phyloP scores from a whole-genome alignment of 2,797 vertebrate species.

The Macrochelys suwanniensis region DNA sequence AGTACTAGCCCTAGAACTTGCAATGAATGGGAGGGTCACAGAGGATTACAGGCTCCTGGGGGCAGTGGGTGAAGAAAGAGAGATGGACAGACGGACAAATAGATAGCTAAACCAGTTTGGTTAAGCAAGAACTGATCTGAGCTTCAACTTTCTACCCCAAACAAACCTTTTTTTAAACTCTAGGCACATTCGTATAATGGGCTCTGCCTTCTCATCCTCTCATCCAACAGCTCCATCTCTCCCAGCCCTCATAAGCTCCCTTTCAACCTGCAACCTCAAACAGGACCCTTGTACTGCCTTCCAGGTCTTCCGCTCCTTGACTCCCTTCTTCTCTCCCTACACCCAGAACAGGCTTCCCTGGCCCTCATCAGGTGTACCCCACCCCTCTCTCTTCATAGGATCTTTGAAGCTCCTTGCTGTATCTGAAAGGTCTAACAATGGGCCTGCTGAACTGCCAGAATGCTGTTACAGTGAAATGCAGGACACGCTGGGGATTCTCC shows the following conservation, averaged over 20 bases:
- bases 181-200: not conserved
- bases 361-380: not conserved
- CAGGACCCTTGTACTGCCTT: not conserved
- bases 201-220: rapidly evolving
- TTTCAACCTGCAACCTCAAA: not conserved
- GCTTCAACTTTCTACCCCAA: not conserved
- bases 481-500: not conserved
- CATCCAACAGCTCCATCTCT: not conserved
- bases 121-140: not conserved
- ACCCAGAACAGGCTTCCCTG: not conserved
- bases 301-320: not conserved
- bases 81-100: not conserved
- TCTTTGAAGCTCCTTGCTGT: not conserved
- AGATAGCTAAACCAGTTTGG: not conserved
- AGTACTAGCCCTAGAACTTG: not conserved
- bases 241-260: rapidly evolving
- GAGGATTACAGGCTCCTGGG: not conserved
- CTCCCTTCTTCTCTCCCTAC: not conserved
- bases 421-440: not conserved
- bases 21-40: not conserved
- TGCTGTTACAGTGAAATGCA: not conserved
- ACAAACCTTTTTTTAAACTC: not conserved
- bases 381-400: not conserved
- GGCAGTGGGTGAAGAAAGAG: not conserved
- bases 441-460: not conserved